These are phyloP conservation scores for Dasysyrphus albostriatus DNA, from an alignment of 2,888 invertebrate species.

Conservation along the genomic window DNA sequence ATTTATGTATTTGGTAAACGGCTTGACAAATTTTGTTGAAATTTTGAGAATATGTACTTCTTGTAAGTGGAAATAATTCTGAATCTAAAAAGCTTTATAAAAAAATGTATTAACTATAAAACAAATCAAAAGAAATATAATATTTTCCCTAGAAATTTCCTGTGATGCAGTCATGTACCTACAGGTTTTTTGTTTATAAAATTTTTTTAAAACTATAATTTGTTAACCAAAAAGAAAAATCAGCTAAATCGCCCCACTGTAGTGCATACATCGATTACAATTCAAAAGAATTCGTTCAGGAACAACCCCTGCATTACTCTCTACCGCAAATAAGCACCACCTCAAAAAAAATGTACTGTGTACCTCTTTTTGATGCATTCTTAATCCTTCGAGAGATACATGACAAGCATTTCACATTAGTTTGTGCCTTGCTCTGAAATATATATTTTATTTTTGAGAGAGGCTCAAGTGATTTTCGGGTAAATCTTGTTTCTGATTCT, in stretches of 20 bases:
- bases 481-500: constrained; percentile 59
- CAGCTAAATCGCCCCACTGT: constrained; percentile 7
- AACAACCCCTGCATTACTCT: constrained; percentile 38
- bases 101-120: too few relatives aligned
- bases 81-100: too few relatives aligned
- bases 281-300: constrained; percentile 67
- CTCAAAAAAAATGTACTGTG: neutral
- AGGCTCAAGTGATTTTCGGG: constrained; percentile 47
- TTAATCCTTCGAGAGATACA: constrained; percentile 71
- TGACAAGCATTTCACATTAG: constrained; percentile 76
- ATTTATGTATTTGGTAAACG: too few relatives aligned
- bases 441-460: constrained; percentile 58
- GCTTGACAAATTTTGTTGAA: too few relatives aligned
- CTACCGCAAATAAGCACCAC: constrained; percentile 6
- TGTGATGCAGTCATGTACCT: too few relatives aligned
- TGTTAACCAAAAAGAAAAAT: too few relatives aligned
- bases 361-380: constrained; percentile 58
- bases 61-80: too few relatives aligned
- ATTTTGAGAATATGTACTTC: too few relatives aligned
- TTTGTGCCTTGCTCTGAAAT: constrained; percentile 60
- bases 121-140: too few relatives aligned
- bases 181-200: too few relatives aligned
- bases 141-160: too few relatives aligned
- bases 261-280: constrained; percentile 37
- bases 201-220: too few relatives aligned